Percentiles rank a stretch among this genome's conserved stretches.
phyloP scores from a whole-genome alignment of 2,797 vertebrate species.

The Ara ararauna region DNA sequence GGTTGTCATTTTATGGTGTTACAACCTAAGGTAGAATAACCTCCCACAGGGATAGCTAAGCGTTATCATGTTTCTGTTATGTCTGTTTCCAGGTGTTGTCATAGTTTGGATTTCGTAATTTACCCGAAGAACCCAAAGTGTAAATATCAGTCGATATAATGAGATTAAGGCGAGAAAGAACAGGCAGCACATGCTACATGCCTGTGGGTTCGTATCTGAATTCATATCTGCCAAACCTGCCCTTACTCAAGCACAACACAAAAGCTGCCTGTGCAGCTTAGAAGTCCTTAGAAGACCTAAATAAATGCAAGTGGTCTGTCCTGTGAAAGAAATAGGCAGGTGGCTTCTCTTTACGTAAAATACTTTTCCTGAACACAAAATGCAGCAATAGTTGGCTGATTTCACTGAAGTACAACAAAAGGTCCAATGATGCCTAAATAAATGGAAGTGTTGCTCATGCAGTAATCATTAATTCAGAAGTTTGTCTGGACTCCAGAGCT shows the following conservation, averaged over 20 bases:
- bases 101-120: slow-evolving; percentile 8
- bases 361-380: slow-evolving; percentile 1
- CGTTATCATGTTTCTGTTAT: slow-evolving; percentile 12
- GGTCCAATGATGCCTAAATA: background rate
- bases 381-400: background rate
- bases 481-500: background rate
- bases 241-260: background rate
- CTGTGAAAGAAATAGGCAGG: background rate
- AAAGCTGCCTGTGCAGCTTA: background rate
- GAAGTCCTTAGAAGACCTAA: background rate
- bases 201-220: background rate
- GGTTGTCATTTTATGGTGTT: background rate
- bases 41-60: background rate
- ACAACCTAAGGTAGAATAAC: background rate
- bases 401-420: background rate
- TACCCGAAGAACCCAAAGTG: background rate
- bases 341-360: background rate
- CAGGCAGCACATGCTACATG: background rate
- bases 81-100: slow-evolving; percentile 27
- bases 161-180: slow-evolving; percentile 16
- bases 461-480: background rate
- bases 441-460: background rate
- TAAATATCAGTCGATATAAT: slow-evolving; percentile 20
- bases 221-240: background rate
- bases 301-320: background rate